phyloP scores from a whole-genome alignment of 1,140 invertebrate species.

The Protaetia brevitarsis region DNA sequence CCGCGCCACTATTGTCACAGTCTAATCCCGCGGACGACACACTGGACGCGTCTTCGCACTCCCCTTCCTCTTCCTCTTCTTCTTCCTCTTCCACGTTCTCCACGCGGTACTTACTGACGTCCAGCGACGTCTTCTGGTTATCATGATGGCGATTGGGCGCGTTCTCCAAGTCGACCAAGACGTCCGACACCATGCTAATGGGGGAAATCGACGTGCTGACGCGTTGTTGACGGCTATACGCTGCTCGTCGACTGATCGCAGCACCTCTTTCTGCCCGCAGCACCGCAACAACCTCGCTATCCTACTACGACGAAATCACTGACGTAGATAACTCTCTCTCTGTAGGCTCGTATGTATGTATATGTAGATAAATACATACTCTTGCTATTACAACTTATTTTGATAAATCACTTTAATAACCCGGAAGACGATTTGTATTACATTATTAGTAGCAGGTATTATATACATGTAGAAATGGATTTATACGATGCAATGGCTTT shows the following conservation, averaged over 20 bases:
- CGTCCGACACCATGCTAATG: not conserved
- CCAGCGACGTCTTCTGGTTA: not conserved
- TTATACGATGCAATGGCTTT: too few species aligned
- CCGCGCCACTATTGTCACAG: not conserved
- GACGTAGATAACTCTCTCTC: too few species aligned
- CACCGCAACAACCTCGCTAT: too few species aligned
- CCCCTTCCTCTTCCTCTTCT: not conserved
- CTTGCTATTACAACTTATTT: too few species aligned
- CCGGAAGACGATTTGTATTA: too few species aligned
- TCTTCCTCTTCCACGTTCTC: not conserved
- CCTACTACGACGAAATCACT: too few species aligned
- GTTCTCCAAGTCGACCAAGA: not conserved
- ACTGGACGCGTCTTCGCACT: conserved; percentile 5
- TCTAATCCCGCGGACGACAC: not conserved
- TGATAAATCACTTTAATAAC: too few species aligned
- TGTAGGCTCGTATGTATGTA: too few species aligned
- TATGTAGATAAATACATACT: too few species aligned
- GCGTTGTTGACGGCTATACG: not conserved
- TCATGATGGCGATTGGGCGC: not conserved
- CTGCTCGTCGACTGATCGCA: not conserved
- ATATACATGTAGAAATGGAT: too few species aligned
- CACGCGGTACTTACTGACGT: not conserved
- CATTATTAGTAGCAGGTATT: too few species aligned
- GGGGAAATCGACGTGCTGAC: not conserved
- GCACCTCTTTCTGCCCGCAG: not conserved